Percentiles rank a stretch among this genome's conserved stretches.
These are phyloP conservation scores for Napeogenes sylphis DNA, from an alignment of 2,888 invertebrate species.

Conservation along the genomic window DNA sequence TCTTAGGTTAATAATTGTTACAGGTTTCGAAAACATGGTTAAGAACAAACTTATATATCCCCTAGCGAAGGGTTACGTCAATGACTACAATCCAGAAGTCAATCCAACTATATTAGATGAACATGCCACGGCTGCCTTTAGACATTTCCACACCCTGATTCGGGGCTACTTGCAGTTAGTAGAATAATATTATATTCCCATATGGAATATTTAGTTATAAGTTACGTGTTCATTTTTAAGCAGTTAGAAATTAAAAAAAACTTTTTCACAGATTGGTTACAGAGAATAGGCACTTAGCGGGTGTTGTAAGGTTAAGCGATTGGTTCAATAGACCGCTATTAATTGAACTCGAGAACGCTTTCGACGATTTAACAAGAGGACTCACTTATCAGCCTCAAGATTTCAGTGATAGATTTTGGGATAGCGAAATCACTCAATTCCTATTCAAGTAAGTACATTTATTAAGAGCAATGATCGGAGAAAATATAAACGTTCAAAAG, in stretches of 20 bases:
- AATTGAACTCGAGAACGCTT: constrained; percentile 80
- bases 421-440: constrained; percentile 81
- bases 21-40: constrained; percentile 79
- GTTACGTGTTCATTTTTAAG: constrained; percentile 8
- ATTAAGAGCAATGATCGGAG: not conserved
- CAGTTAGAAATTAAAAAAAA: not conserved
- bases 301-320: constrained; percentile 82
- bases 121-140: constrained; percentile 84
- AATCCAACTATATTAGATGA: constrained; percentile 82
- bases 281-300: constrained; percentile 74
- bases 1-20: not conserved
- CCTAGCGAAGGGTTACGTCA: constrained; percentile 75
- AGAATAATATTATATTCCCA: not conserved
- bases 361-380: constrained; percentile 86
- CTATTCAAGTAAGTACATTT: constrained; percentile 57
- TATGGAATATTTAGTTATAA: too few relatives aligned
- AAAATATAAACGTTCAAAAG: too few relatives aligned
- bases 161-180: constrained; percentile 83
- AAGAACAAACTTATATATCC: constrained; percentile 81
- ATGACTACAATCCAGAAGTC: constrained; percentile 82
- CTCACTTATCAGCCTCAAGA: constrained; percentile 87
- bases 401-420: constrained; percentile 86
- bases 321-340: constrained; percentile 83
- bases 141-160: constrained; percentile 85
- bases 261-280: constrained; percentile 71